Percentiles rank a stretch among this genome's conserved stretches.
phyloP scores from a whole-genome alignment of 2,113 vertebrate species.

The Tiliqua scincoides region DNA sequence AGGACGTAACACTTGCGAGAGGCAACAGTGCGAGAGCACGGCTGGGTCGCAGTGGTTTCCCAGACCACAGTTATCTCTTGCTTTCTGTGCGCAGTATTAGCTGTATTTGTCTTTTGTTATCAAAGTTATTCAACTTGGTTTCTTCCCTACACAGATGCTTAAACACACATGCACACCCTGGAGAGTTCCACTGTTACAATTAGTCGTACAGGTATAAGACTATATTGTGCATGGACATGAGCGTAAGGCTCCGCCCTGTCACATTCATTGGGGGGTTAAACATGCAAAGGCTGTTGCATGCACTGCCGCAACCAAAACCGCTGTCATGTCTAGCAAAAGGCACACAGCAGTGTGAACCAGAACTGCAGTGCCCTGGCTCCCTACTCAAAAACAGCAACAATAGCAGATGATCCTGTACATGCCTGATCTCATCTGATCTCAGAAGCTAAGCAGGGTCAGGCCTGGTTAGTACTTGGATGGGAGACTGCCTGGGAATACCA shows the following conservation, averaged over 20 bases:
- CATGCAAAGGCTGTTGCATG: not conserved
- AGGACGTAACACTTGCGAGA: not conserved
- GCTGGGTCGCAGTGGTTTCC: not conserved
- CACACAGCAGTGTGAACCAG: not conserved
- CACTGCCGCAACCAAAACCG: slow-evolving; percentile 2
- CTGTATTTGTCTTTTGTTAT: not conserved
- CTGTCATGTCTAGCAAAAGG: not conserved
- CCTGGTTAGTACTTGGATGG: too few relatives aligned
- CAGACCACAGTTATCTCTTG: not conserved
- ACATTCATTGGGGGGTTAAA: not conserved
- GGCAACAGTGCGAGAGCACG: not conserved
- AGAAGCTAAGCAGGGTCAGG: too few relatives aligned
- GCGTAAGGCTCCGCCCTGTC: too few relatives aligned
- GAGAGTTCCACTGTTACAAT: not conserved
- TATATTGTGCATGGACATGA: not conserved
- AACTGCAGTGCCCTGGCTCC: not conserved
- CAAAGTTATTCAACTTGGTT: not conserved
- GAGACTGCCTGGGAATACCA: too few relatives aligned
- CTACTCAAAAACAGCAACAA: not conserved
- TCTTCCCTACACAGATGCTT: too few relatives aligned
- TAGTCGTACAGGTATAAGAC: not conserved
- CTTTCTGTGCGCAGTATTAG: not conserved
- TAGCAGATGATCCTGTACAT: too few relatives aligned
- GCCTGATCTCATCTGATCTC: too few relatives aligned
- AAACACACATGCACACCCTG: not conserved